Base-by-base conservation (phyloP, 2,888 invertebrate species). In the Prenolepis imparis region DNA sequence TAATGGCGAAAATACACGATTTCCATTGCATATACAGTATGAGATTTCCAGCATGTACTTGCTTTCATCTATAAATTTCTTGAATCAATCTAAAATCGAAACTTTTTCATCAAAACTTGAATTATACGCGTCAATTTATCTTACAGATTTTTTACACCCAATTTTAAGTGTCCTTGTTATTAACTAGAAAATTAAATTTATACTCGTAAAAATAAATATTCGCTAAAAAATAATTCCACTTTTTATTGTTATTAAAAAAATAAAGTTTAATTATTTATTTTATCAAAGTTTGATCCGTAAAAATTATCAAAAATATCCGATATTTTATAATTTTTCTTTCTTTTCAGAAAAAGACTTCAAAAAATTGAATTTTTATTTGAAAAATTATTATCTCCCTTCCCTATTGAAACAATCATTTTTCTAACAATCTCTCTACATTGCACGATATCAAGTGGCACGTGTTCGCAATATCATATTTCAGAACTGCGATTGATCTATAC, bases 391-490 rank as follows among this genome's bases (percentile, higher is more conserved):
- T 55, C 48, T 61, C 32, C 2, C 3, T 4, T 21, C 3, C 28
- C n/a, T 9, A 67, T 55, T 9, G 39, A 5, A 24, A 55, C n/a
- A 66, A 41, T 67, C 44, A 39, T 64, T 55, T 39, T 77, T 28
- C 39, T 11, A 24, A 55, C 15, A 15, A 24, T 15, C 39, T 55
- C 39, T 55, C 28, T 52, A 52, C 6, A 1, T 77, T 24, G 12
- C 9, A 24, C n/a, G 28, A 44, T 24, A 67, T 66, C 67, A 24
- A 24, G 6, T 48, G 24, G 32, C 70, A 66, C 21, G 57, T 78
- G 44, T 61, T 24, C 24, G 39, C 55, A 55, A 77, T 77, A 77
- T 77, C 77, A 77, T 77, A 75, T 52, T 75, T 28, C 41, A 78
- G 59, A 70, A 70, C 59, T 21, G 44, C 70, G 78, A 61, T 59